Conservation (phyloP, 2,888 invertebrate genomes). For the Drosophila multiciliata region DNA sequence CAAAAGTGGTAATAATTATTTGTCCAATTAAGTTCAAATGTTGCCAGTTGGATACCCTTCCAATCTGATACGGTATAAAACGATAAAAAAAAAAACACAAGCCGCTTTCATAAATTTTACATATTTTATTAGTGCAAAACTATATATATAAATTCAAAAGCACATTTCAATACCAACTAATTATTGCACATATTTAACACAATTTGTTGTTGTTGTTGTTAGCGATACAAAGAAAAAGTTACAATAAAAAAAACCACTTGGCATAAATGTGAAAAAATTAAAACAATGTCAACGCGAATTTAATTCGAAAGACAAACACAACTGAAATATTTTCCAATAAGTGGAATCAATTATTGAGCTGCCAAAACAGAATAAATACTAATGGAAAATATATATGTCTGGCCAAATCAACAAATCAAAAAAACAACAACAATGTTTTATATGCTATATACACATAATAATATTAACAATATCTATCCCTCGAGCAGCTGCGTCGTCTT, state of each 20-base stretch:
- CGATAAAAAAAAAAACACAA: background rate
- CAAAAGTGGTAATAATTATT: background rate
- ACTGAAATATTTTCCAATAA: background rate
- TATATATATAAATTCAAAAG: slow-evolving; percentile 44
- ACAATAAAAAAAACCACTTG: slow-evolving; percentile 39
- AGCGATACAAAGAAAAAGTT: slow-evolving; percentile 29
- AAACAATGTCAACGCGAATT: slow-evolving; percentile 33
- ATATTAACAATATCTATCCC: slow-evolving; percentile 59
- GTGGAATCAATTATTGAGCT: background rate
- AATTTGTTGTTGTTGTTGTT: slow-evolving; percentile 57
- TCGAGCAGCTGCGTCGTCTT: slow-evolving; percentile 77
- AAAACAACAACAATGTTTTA: slow-evolving; percentile 21
- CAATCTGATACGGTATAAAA: background rate
- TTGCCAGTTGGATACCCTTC: background rate
- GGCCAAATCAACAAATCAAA: slow-evolving; percentile 11
- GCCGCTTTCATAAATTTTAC: slow-evolving; percentile 7
- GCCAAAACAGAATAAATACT: slow-evolving; percentile 64
- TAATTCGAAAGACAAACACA: too few relatives aligned
- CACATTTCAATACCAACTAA: slow-evolving; percentile 60
- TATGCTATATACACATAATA: slow-evolving; percentile 26
- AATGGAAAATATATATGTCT: slow-evolving; percentile 36
- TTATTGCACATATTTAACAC: slow-evolving; percentile 77
- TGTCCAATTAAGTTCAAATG: background rate
- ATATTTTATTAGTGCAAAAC: slow-evolving; percentile 56
- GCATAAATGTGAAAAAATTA: slow-evolving; percentile 31